A percentile compares a stretch with the other conserved stretches of the same genome.
phyloP scores from a whole-genome alignment of 53 echinoderm and acorn worm species.

The Arbacia lixula region DNA sequence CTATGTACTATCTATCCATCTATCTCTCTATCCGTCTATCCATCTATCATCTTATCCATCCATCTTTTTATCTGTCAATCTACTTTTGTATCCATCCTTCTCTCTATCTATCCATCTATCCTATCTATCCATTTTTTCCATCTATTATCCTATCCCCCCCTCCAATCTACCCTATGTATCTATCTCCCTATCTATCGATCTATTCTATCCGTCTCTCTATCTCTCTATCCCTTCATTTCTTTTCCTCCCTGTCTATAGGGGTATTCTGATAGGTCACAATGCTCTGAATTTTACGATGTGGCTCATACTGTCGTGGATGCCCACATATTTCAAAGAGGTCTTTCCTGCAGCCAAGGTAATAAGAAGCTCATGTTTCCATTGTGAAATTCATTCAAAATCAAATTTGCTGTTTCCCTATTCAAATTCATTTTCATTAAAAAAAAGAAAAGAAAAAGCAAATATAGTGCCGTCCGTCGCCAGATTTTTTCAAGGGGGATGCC shows the following conservation, averaged over 20 bases:
- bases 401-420: too few relatives aligned
- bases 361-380: too few relatives aligned
- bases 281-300: conserved; percentile 43
- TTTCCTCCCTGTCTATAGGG: conserved; percentile 9
- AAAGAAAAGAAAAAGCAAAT: too few relatives aligned
- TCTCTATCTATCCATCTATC: background rate
- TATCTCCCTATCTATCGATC: background rate
- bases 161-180: background rate
- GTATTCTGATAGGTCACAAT: conserved; percentile 36
- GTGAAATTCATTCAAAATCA: too few relatives aligned
- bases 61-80: background rate
- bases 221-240: background rate
- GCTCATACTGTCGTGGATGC: conserved; percentile 78
- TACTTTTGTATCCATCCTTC: background rate
- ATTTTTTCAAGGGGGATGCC: too few relatives aligned
- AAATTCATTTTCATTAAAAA: too few relatives aligned
- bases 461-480: too few relatives aligned
- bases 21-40: background rate
- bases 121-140: background rate
- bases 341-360: conserved; percentile 75
- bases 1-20: background rate
- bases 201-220: background rate
- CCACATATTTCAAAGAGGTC: conserved; percentile 81
- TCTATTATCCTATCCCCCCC: background rate
- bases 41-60: background rate